Conservation (phyloP, 2,888 invertebrate genomes). For the Plagodis pulveraria region DNA sequence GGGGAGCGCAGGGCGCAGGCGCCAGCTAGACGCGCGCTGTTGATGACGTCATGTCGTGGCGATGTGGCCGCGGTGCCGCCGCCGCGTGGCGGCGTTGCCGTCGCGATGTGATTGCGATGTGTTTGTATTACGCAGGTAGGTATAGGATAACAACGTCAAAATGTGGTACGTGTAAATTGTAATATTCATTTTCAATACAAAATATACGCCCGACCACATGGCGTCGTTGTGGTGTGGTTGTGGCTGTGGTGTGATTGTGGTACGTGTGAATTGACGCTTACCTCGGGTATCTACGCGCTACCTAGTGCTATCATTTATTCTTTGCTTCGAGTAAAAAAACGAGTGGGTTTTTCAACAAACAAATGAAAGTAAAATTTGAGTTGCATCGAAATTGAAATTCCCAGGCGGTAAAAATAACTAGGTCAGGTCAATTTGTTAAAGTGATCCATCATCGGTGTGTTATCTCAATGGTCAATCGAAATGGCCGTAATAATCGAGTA, state of each 20-base stretch:
- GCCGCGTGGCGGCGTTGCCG: slow-evolving; percentile 33
- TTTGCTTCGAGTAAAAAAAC: no score
- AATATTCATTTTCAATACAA: slow-evolving; percentile 15
- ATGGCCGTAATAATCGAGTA: slow-evolving; percentile 20
- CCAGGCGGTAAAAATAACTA: slow-evolving; percentile 12
- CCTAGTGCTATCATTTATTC: no score
- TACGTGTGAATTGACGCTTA: background rate
- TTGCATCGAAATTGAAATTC: background rate
- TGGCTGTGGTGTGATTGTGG: background rate
- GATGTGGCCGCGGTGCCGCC: slow-evolving; percentile 32
- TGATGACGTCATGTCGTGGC: slow-evolving; percentile 35
- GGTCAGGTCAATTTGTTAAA: slow-evolving; percentile 16
- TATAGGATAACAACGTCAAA: slow-evolving; percentile 21
- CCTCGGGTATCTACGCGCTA: no score
- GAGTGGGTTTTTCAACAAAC: no score
- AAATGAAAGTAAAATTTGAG: no score
- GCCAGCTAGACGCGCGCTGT: slow-evolving; percentile 29
- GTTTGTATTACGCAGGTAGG: slow-evolving; percentile 6
- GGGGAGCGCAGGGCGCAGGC: slow-evolving; percentile 9
- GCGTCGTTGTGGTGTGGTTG: background rate
- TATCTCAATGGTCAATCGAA: slow-evolving; percentile 23
- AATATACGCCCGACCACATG: slow-evolving; percentile 1
- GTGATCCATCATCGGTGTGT: slow-evolving; percentile 26
- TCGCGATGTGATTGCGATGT: slow-evolving; percentile 23
- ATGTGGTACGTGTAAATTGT: slow-evolving; percentile 24